Base-by-base conservation (phyloP, 2,888 invertebrate genomes). In the Fragum sueziense region DNA sequence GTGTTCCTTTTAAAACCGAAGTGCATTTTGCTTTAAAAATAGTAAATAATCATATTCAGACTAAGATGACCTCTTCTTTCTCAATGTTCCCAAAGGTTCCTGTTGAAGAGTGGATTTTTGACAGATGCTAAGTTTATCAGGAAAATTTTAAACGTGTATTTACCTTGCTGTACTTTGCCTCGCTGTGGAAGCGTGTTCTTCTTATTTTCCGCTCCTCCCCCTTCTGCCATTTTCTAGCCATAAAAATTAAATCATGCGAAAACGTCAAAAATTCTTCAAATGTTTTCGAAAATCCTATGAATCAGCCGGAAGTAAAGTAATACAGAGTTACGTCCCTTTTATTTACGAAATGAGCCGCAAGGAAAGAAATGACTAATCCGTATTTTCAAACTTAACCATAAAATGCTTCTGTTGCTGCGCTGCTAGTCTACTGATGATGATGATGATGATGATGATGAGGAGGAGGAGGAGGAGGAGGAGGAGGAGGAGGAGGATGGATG, bases 81-180 rank as follows among this genome's bases (percentile, higher is more conserved):
- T n/a, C n/a, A n/a, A n/a, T n/a, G n/a, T n/a, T n/a, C n/a, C n/a
- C n/a, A n/a, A n/a, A n/a, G n/a, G n/a, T n/a, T n/a, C n/a, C n/a
- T n/a, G n/a, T n/a, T n/a, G n/a, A n/a, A n/a, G n/a, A n/a, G n/a
- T n/a, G n/a, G n/a, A n/a, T n/a, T n/a, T n/a, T 47, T 47, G 47
- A 47, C 47, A 47, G 47, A 47, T 47, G 47, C 47, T n/a, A 47
- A 47, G 3, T 20, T 14, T 47, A 4, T 61, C 17, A 22, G 31
- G 61, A 20, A 27, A 27, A 22, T 3, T 61, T 4, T 29, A 22
- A n/a, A n/a, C n/a, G n/a, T n/a, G n/a, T n/a, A 65, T n/a, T 79
- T 71, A 86, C 87, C 87, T 85, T 85, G 65, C 71, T 86, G 76
- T 6, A 88, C 88, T 85, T 86, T 88, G 59, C 88, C 88, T 68